Percentiles rank a stretch among this genome's conserved stretches.
Conservation (phyloP, 2,888 invertebrate genomes). For the Xylophagus ater region DNA sequence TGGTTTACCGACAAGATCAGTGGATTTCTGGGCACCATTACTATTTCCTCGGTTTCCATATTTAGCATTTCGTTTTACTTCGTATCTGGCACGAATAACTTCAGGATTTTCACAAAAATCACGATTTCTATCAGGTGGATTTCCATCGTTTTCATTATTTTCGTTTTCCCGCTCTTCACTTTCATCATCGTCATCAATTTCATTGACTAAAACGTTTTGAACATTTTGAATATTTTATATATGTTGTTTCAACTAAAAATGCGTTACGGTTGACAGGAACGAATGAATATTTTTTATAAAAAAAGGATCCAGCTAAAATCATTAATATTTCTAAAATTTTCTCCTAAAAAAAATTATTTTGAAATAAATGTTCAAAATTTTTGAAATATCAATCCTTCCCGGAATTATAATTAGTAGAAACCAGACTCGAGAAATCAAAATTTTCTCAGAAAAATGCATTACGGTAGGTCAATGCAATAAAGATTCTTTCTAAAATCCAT, state of each 20-base stretch:
- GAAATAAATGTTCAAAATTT: too few species aligned
- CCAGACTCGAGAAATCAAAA: too few species aligned
- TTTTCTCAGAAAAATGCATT: too few species aligned
- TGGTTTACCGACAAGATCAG: conserved; percentile 54
- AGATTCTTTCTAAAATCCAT: too few species aligned
- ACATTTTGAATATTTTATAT: conserved; percentile 33
- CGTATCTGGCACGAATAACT: conserved; percentile 54
- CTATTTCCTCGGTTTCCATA: conserved; percentile 18
- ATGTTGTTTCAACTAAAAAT: conserved; percentile 27
- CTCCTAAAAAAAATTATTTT: too few species aligned
- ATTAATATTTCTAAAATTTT: too few species aligned
- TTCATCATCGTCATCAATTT: conserved; percentile 24
- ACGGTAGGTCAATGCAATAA: too few species aligned
- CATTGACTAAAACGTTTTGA: conserved; percentile 35
- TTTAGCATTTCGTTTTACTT: conserved; percentile 41
- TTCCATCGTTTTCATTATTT: conserved; percentile 36
- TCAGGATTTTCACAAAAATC: conserved; percentile 70
- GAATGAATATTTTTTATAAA: conserved; percentile 48
- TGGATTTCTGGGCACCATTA: conserved; percentile 9
- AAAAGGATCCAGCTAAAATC: too few species aligned
- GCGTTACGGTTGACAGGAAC: conserved; percentile 46
- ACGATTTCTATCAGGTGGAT: conserved; percentile 24
- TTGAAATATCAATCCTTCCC: conserved; percentile 46
- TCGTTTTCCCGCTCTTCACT: conserved; percentile 26
- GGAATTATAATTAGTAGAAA: too few species aligned